Base-by-base conservation (phyloP, 2,888 invertebrate genomes). In the Sphecodes monilicornis region DNA sequence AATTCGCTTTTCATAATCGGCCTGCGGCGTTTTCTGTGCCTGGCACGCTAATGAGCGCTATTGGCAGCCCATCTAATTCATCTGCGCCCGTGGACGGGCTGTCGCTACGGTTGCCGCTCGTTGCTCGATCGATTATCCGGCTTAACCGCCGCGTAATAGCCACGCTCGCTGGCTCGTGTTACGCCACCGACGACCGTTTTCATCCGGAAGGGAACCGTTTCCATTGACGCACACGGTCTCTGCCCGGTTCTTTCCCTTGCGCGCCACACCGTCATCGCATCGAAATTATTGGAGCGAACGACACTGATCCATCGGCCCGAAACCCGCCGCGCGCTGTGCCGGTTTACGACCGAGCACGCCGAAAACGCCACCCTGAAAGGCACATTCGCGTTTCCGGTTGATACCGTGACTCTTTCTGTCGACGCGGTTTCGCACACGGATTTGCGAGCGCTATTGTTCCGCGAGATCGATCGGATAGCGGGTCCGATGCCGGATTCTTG, bases 41-140 rank as follows among this genome's bases (percentile, higher is more conserved):
- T 81, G 84, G 83, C 90, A 88, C 88, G 88, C 85, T 90, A 90
- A 90, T 88, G 86, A 89, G 89, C 90, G 82, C 86, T 85, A 90
- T 88, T 90, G 89, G 85, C 90, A 89, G 81, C 76, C 87, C 86
- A 87, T 88, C 90, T 90, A 90, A 90, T 90, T 90, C 87, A 89
- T 89, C 90, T 76, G 82, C 80, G 84, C 84, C 80, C 76, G 26
- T 26, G 69, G 43, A 43, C 69, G 86, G 81, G 82, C 84, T 64
- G 83, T 82, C 80, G 81, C 74, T 77, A 82, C 76, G 78, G 84
- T 77, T 84, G 78, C 82, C 76, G 80, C 82, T 71, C 79, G 64
- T 76, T 22, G 76, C 69, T 64, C 90, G 88, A 90, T 90, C 90
- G 90, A 90, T 90, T 89, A 90, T 85, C 82, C 88, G 76, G 83